phyloP scores from a whole-genome alignment of 2,797 vertebrate species.

The Rhinella marina region DNA sequence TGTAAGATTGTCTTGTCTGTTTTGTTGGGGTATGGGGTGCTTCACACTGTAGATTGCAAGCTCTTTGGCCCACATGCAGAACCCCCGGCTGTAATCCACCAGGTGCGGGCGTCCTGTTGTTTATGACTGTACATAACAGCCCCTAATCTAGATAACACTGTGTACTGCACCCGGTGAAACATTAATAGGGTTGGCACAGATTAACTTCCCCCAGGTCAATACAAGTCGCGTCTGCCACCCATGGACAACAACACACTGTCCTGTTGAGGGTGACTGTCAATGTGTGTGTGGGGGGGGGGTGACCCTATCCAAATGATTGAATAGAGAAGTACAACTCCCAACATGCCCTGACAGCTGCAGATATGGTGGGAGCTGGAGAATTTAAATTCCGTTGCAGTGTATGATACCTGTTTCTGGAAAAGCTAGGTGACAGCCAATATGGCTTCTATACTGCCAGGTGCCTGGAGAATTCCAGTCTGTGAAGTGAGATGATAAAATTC shows the following conservation, averaged over 20 bases:
- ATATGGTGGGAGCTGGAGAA: too few species aligned
- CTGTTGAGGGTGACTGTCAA: background rate
- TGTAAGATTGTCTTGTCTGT: background rate
- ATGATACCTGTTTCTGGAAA: too few species aligned
- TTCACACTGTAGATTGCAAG: background rate
- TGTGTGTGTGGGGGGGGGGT: background rate
- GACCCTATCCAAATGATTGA: too few species aligned
- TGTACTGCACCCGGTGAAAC: background rate
- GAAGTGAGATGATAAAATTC: too few species aligned
- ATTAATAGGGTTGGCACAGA: slow-evolving; percentile 14
- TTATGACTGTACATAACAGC: background rate
- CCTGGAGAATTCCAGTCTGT: too few species aligned
- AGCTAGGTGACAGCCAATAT: too few species aligned
- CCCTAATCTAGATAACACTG: slow-evolving; percentile 17
- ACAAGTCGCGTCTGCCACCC: background rate
- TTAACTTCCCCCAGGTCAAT: background rate
- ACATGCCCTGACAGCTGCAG: too few species aligned
- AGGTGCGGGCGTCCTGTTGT: background rate
- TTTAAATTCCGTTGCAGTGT: too few species aligned
- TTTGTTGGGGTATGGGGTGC: background rate
- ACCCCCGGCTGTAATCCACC: background rate
- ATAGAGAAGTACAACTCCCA: too few species aligned
- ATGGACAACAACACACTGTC: background rate
- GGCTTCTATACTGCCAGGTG: too few species aligned
- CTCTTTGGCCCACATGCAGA: background rate